These are phyloP conservation scores for Haliclona indistincta DNA, from an alignment of 37 sponge, comb jelly and placozoan genomes.

Conservation along the genomic window DNA sequence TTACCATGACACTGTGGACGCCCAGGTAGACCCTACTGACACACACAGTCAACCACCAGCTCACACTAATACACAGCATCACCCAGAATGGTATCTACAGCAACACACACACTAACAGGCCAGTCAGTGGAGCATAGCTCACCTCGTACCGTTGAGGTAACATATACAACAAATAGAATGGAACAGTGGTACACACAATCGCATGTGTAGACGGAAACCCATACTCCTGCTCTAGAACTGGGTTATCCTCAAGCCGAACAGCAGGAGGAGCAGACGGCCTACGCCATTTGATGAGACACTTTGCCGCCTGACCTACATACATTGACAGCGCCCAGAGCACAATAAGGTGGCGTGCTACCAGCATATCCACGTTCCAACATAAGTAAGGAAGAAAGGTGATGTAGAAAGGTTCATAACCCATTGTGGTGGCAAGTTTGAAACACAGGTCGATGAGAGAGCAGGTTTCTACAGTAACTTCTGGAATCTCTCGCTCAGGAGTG, in stretches of 20 bases:
- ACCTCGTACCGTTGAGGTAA: slow-evolving; percentile 72
- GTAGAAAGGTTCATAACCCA: slow-evolving; percentile 92
- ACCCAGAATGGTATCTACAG: slow-evolving; percentile 25
- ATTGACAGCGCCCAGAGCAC: slow-evolving; percentile 80
- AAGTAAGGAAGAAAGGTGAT: slow-evolving; percentile 72
- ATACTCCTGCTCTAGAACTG: slow-evolving; percentile 76
- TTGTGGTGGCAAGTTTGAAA: slow-evolving; percentile 79
- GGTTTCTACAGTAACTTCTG: slow-evolving; percentile 42
- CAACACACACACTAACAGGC: background rate
- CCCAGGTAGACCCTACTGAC: slow-evolving; percentile 89
- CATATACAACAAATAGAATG: slow-evolving; percentile 64
- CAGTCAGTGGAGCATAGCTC: background rate
- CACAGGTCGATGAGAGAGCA: slow-evolving; percentile 70
- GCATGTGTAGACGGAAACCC: slow-evolving; percentile 97
- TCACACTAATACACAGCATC: slow-evolving; percentile 24
- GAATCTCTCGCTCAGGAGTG: background rate
- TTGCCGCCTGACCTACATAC: slow-evolving; percentile 93
- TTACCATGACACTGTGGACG: slow-evolving; percentile 82
- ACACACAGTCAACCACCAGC: slow-evolving; percentile 80
- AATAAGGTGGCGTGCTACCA: slow-evolving; percentile 42
- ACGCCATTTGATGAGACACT: slow-evolving; percentile 52
- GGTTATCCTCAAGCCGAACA: slow-evolving; percentile 67
- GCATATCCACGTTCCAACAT: slow-evolving; percentile 75
- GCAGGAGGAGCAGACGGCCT: slow-evolving; percentile 84
- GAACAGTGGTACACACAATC: slow-evolving; percentile 71